Evolutionary conservation across 2,888 invertebrate species (phyloP).

Genomic region (Mythimna ferrago): DNA sequence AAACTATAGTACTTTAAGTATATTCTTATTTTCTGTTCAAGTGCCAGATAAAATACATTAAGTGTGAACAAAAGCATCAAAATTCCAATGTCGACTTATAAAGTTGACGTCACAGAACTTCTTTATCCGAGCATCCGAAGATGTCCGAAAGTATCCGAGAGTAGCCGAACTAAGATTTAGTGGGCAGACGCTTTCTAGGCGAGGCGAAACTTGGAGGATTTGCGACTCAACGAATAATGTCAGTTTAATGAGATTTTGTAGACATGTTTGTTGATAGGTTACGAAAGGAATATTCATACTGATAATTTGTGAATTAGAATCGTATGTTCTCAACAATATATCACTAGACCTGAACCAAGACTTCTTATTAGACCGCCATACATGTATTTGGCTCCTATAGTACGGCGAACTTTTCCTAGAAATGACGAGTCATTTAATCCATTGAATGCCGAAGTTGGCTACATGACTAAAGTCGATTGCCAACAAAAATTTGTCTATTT

Average conservation of each 20-base stretch:
- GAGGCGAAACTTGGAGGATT: constrained; percentile 40
- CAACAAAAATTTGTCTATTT: no score
- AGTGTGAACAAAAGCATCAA: constrained; percentile 42
- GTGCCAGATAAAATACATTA: constrained; percentile 29
- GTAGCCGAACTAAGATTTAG: constrained; percentile 61
- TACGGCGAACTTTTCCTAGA: no score
- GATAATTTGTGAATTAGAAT: not conserved
- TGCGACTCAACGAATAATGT: constrained; percentile 53
- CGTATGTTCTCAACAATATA: not conserved
- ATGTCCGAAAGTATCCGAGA: constrained; percentile 52
- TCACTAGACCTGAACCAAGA: not conserved
- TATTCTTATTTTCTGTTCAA: not conserved
- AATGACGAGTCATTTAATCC: no score
- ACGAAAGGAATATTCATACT: not conserved
- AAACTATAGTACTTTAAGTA: constrained; percentile 1
- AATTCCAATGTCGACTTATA: constrained; percentile 53
- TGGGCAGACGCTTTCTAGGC: constrained; percentile 42
- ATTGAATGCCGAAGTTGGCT: no score
- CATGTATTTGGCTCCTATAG: no score
- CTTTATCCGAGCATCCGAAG: constrained; percentile 46
- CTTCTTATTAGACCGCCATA: no score
- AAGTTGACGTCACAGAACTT: constrained; percentile 54
- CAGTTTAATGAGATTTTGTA: constrained; percentile 53
- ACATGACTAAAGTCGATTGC: no score
- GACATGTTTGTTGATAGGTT: constrained; percentile 22